Conservation (phyloP, 2,797 vertebrate genomes). For the Falco concolor region DNA sequence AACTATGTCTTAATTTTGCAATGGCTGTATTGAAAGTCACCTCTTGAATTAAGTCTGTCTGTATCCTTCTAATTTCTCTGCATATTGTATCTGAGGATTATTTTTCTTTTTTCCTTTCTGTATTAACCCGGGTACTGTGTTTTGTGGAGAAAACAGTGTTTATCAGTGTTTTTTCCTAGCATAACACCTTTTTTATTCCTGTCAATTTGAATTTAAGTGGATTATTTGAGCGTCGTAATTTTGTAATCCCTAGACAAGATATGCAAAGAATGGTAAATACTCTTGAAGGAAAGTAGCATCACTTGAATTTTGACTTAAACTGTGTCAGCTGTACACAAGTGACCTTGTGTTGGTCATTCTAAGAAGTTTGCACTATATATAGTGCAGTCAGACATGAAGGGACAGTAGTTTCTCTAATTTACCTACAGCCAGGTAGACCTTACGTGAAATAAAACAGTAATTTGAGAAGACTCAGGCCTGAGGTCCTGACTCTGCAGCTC, state of each 20-base stretch:
- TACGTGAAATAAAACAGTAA: neutral
- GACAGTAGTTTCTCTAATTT: neutral
- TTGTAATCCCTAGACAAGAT: neutral
- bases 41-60: constrained; percentile 3
- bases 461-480: neutral
- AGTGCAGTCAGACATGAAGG: neutral
- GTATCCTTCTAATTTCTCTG: neutral
- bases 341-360: neutral
- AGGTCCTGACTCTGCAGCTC: neutral
- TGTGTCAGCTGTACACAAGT: neutral
- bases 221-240: neutral
- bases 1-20: constrained; percentile 42
- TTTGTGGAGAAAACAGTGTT: neutral
- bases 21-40: neutral
- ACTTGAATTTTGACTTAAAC: neutral
- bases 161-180: neutral
- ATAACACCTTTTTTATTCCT: neutral
- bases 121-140: neutral
- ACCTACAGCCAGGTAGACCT: neutral
- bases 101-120: neutral
- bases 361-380: neutral
- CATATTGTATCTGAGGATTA: neutral
- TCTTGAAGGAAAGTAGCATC: neutral
- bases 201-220: constrained; percentile 11
- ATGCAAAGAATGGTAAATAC: neutral